Percentiles rank a stretch among this genome's conserved stretches.
phyloP scores from a whole-genome alignment of 2,797 vertebrate species.

The Sphenopsis melanotis region DNA sequence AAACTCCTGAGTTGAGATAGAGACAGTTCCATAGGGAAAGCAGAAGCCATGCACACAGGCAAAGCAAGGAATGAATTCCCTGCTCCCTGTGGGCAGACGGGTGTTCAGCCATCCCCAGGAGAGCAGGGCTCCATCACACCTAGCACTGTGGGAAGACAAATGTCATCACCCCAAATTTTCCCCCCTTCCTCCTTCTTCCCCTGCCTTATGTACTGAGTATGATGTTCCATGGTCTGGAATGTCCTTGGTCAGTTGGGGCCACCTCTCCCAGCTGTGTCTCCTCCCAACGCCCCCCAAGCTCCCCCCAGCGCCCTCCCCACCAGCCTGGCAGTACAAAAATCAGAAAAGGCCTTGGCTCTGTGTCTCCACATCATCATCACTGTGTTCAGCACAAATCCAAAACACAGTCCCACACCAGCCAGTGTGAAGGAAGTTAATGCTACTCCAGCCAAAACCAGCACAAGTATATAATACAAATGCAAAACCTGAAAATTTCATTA shows the following conservation, averaged over 20 bases:
- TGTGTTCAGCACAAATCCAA: not conserved
- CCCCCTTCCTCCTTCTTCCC: not conserved
- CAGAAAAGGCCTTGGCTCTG: not conserved
- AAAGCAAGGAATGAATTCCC: not conserved
- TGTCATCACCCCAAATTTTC: rapidly evolving
- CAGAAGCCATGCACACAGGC: rapidly evolving
- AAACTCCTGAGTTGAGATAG: rapidly evolving
- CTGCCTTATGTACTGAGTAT: rapidly evolving
- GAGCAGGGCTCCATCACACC: not conserved
- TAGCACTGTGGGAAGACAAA: not conserved
- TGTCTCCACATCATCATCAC: rapidly evolving
- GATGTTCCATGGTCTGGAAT: not conserved
- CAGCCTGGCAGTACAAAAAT: not conserved
- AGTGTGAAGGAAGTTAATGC: not conserved
- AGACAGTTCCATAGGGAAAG: rapidly evolving
- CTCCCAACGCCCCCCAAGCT: not conserved
- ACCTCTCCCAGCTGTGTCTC: rapidly evolving
- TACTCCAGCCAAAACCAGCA: not conserved
- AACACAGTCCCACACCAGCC: not conserved
- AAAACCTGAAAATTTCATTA: not conserved
- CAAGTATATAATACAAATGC: not conserved
- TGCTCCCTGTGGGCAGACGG: rapidly evolving
- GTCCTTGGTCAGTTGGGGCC: not conserved
- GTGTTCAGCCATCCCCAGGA: not conserved
- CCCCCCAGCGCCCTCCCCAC: not conserved